Base-by-base conservation (phyloP, 2,888 invertebrate species). In the Sphaerolaimus hirsutus region DNA sequence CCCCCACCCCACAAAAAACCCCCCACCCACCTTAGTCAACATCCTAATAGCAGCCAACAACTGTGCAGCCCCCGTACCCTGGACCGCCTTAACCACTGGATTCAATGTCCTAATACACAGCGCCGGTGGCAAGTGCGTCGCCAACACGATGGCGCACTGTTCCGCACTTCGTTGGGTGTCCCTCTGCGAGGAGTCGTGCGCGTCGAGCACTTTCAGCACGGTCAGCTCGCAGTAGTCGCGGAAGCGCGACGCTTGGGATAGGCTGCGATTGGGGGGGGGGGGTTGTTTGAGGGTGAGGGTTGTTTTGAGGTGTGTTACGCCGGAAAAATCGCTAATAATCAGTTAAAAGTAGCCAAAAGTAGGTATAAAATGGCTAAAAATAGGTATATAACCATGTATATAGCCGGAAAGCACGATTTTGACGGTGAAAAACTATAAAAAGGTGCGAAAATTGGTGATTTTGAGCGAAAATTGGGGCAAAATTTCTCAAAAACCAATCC, bases 41-140 rank as follows among this genome's bases (percentile, higher is more conserved):
- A 89, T 77, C 70, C 89, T 89, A 43, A 91, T 78, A 48, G 86
- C 86, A 53, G 83, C 84, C 64, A 84, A 75, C 61, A 84, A 81
- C 47, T 79, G 75, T 1, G 87, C 86, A 69, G 76, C 81, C 37
- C n/a, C n/a, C 5, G 10, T 19, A 19, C 19, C 19, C 37, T 37
- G 37, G 23, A 78, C 76, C 54, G 79, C 79, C 1, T 84, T 86
- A 54, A 91, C 81, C 56, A 89, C 77, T 0, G 89, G 83, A 57
- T 75, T 75, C 21, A 81, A 70, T 1, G 80, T 71, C 65, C 76
- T 73, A 38, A 80, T 74, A 44, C 78, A 75, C 62, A 79, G 76
- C 51, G 78, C 76, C 0, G 82, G 76, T 2, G 84, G 81, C 57
- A 87, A 71, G 38, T 79, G 77, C 22, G 73, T 72, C 40, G 84